phyloP scores from a whole-genome alignment of 2,113 vertebrate species.

The Pteronura brasiliensis region DNA sequence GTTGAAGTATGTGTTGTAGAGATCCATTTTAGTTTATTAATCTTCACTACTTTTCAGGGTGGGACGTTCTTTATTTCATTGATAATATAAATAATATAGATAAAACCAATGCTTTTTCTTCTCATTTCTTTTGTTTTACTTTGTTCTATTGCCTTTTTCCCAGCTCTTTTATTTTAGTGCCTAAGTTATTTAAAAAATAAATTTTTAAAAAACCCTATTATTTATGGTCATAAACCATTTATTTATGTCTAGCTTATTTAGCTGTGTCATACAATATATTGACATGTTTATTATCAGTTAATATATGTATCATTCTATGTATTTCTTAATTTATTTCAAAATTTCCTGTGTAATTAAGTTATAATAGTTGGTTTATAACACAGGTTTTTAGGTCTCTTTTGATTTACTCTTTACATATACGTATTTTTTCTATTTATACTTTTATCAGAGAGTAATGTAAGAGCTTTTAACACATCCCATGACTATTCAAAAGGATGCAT shows the following conservation, averaged over 20 bases:
- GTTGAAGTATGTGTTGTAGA: background rate
- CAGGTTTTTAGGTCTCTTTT: background rate
- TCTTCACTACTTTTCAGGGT: background rate
- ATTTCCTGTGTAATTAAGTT: background rate
- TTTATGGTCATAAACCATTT: background rate
- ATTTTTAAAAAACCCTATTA: background rate
- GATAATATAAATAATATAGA: background rate
- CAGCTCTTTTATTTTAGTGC: background rate
- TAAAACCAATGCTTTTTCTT: background rate
- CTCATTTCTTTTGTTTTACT: background rate
- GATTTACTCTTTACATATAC: background rate
- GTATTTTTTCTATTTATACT: background rate
- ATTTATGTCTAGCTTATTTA: background rate
- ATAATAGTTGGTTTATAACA: background rate
- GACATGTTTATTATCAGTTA: background rate
- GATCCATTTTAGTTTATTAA: background rate
- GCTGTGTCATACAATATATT: background rate
- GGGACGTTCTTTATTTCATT: background rate
- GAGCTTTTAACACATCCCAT: background rate
- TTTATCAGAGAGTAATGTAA: background rate
- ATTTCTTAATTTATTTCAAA: background rate
- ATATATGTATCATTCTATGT: background rate
- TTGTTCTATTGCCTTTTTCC: background rate
- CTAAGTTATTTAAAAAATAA: background rate
- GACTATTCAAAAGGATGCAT: background rate